Evolutionary conservation across 1,140 invertebrate genomes (phyloP).

Genomic region (Theocolax elegans): DNA sequence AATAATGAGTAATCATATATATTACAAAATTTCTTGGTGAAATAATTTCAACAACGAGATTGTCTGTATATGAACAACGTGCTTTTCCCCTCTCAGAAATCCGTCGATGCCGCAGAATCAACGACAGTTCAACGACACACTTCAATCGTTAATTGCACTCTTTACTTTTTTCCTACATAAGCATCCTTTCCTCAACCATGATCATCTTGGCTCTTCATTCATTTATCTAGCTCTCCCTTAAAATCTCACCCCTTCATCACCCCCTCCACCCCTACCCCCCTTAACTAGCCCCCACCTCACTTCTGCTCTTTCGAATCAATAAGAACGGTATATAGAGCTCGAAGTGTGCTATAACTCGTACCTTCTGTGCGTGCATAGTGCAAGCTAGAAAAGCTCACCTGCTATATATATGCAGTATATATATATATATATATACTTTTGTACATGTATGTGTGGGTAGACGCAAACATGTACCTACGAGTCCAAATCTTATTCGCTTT

Average conservation of each 20-base stretch:
- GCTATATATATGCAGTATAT: not conserved
- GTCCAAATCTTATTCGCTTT: too few relatives aligned
- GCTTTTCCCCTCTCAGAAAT: too few relatives aligned
- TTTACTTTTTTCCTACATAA: constrained; percentile 8
- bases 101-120: not conserved
- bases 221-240: constrained; percentile 24
- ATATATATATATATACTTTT: not conserved
- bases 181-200: not conserved
- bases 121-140: not conserved
- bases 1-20: too few relatives aligned
- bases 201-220: not conserved
- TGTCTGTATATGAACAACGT: too few relatives aligned
- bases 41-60: too few relatives aligned
- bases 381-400: not conserved
- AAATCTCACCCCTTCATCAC: constrained; percentile 10
- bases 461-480: too few relatives aligned
- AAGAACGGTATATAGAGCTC: not conserved
- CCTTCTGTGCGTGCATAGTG: not conserved
- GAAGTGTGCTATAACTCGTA: too few relatives aligned
- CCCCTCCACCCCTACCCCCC: not conserved
- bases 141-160: not conserved
- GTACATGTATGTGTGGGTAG: too few relatives aligned
- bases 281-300: not conserved
- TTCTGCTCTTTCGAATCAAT: constrained; percentile 26
- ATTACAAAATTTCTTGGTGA: too few relatives aligned